phyloP scores from a whole-genome alignment of 1,140 invertebrate genomes.

The Heliconius melpomene region DNA sequence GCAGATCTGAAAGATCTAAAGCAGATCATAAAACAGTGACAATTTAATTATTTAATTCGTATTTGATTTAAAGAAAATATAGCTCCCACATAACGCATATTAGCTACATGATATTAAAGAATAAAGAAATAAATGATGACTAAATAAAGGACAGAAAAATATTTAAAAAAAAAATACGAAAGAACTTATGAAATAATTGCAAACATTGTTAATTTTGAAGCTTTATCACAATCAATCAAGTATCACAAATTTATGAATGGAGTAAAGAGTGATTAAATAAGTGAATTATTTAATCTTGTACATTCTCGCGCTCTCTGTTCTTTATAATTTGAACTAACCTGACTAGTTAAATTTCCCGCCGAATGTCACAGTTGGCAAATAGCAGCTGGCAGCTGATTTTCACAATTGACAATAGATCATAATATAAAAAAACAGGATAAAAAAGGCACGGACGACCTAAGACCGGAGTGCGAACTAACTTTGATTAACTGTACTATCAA shows the following conservation, averaged over 20 bases:
- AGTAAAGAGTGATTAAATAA: not conserved
- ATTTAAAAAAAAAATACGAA: no score
- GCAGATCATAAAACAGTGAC: not conserved
- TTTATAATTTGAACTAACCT: not conserved
- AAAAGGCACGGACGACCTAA: no score
- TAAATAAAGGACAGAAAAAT: not conserved
- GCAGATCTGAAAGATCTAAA: not conserved
- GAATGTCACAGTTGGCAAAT: not conserved
- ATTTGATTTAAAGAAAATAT: not conserved
- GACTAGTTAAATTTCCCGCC: not conserved
- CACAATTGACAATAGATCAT: not conserved
- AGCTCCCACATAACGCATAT: not conserved
- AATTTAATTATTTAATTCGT: not conserved
- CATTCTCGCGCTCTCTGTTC: not conserved
- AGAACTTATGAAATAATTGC: not conserved
- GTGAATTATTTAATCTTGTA: not conserved
- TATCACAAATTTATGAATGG: not conserved
- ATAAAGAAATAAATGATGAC: not conserved
- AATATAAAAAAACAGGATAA: no score
- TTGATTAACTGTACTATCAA: no score
- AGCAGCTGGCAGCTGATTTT: no score
- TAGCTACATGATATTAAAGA: not conserved
- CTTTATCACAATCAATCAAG: not conserved
- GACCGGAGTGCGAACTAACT: no score
- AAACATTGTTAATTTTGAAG: not conserved